Conservation (phyloP, 2,888 invertebrate genomes). For the Steinernema carpocapsae region DNA sequence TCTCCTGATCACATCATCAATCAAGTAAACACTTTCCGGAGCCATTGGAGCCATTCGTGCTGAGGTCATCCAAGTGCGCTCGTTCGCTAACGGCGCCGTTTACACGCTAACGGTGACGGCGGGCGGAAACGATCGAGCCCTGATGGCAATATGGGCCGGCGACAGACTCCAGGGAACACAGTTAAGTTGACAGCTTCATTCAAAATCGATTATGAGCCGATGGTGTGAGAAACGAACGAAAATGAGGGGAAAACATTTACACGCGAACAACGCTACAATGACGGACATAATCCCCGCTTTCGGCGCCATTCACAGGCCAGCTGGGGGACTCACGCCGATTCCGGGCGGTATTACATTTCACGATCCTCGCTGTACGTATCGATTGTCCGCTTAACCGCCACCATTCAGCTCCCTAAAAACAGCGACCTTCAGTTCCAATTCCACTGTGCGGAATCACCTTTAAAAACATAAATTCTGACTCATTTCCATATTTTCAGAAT, state of each 20-base stretch:
- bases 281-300: conserved; percentile 12
- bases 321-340: background rate
- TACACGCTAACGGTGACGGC: background rate
- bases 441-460: background rate
- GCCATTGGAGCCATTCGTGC: background rate
- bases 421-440: background rate
- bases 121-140: background rate
- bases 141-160: background rate
- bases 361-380: conserved; percentile 10
- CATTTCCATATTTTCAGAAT: background rate
- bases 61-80: no score
- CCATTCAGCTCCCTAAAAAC: background rate
- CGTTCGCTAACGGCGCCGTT: background rate
- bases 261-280: background rate
- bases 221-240: background rate
- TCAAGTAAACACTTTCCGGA: conserved; percentile 22
- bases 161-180: background rate
- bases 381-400: conserved; percentile 1
- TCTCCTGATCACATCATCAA: conserved; percentile 9
- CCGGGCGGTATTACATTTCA: conserved; percentile 31
- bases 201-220: conserved; percentile 12
- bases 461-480: background rate
- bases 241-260: background rate
- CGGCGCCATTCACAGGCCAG: background rate
- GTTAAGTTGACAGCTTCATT: conserved; percentile 28